Base-by-base conservation (phyloP, 2,888 invertebrate species). In the Polydrusus cervinus region DNA sequence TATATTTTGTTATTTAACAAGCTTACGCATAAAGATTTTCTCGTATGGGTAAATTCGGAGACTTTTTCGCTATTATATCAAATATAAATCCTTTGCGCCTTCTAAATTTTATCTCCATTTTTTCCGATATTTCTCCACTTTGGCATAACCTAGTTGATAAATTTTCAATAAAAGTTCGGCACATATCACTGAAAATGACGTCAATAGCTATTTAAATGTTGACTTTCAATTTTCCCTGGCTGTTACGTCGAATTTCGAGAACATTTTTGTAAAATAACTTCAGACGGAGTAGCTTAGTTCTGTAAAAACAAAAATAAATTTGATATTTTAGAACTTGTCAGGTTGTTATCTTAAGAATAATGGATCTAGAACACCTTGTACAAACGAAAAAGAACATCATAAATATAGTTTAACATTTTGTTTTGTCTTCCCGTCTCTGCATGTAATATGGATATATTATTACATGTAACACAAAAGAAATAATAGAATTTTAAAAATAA, bases 141-240 rank as follows among this genome's bases (percentile, higher is more conserved):
- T 68, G 57, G 38, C 65, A 68, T 68, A 68, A 71, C 64, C 57
- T 65, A 72, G 71, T 66, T 74, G 68, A 74, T 69, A 74, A 74
- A 74, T 74, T 68, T 68, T 62, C 68, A 74, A 74, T 74, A 74
- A 74, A 74, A 74, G 68, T 74, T 68, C 62, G 64, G 74, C 62
- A 74, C 74, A 74, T 74, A 74, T 74, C 74, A 74, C 74, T 74
- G 74, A 57, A 69, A 62, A 45, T 74, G 74, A 74, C 74, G 74
- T 74, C 74, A 69, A 74, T 68, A 74, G 68, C 74, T 68, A 74
- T 74, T 74, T 74, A 74, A 69, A 74, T 69, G 74, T 74, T 74
- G 74, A 74, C 64, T 69, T 74, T 74, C 74, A 69, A 74, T 74
- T 74, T 74, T 74, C 68, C 53, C 55, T 18, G 18, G 57, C 67